Conservation (phyloP, 2,888 invertebrate species). For the Conomelus anceps region DNA sequence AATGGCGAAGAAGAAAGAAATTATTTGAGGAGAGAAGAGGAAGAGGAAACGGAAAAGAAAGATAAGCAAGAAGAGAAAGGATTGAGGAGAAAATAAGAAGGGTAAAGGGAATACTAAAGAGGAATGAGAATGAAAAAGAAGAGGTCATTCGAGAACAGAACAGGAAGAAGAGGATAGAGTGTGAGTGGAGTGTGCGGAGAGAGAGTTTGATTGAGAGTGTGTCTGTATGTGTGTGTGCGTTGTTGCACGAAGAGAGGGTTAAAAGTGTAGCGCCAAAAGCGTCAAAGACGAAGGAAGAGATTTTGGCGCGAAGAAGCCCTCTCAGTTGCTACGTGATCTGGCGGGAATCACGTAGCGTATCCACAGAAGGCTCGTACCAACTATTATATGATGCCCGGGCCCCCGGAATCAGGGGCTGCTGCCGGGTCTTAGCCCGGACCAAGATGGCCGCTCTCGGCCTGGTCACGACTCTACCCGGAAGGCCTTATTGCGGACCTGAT, state of each 20-base stretch:
- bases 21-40: no score
- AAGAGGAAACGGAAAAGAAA: no score
- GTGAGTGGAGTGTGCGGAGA: neutral
- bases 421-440: neutral
- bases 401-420: no score
- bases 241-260: no score
- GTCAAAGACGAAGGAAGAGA: neutral
- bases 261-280: constrained; percentile 2
- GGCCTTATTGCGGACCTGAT: neutral
- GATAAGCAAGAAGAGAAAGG: no score
- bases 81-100: no score
- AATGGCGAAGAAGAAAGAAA: no score
- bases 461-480: neutral
- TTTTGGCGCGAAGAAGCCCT: constrained; percentile 1
- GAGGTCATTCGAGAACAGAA: no score
- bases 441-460: constrained; percentile 2
- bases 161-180: no score
- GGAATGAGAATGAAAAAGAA: no score
- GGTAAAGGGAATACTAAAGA: no score
- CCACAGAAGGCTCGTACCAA: neutral
- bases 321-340: constrained; percentile 1
- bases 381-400: neutral
- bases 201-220: neutral
- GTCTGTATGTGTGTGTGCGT: neutral
- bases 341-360: neutral